Evolutionary conservation across 2,113 vertebrate genomes (phyloP).

Genomic region (Hemiscyllium ocellatum): DNA sequence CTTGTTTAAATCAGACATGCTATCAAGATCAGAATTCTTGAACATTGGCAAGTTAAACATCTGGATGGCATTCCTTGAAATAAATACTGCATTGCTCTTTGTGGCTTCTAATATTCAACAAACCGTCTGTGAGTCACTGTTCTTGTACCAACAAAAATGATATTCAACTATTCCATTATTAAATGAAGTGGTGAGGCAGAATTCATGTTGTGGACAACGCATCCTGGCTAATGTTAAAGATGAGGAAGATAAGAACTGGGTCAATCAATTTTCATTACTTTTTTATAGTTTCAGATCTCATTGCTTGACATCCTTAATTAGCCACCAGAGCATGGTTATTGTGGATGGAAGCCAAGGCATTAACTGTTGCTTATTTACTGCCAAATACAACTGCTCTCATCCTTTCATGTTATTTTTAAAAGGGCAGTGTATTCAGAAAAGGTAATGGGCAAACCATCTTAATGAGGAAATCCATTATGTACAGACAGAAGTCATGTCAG

Average conservation of each 20-base stretch:
- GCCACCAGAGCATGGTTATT: neutral
- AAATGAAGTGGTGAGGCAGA: neutral
- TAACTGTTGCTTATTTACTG: slow-evolving; percentile 12
- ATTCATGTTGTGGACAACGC: neutral
- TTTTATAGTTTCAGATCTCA: neutral
- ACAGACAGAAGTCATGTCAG: neutral
- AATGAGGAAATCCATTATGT: neutral
- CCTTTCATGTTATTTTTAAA: neutral
- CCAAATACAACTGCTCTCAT: neutral
- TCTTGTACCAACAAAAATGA: neutral
- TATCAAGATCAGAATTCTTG: too few species aligned
- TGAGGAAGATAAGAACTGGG: neutral
- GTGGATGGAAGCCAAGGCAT: neutral
- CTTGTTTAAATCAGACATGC: too few species aligned
- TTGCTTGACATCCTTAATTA: neutral
- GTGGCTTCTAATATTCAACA: neutral
- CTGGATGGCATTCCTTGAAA: too few species aligned
- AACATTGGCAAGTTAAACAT: too few species aligned
- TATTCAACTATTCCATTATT: neutral
- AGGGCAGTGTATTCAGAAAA: slow-evolving; percentile 3
- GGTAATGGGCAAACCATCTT: neutral
- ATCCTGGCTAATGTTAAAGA: neutral
- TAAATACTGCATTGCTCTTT: too few species aligned
- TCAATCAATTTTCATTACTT: slow-evolving; percentile 6
- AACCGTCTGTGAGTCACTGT: neutral